Conservation (phyloP, 2,888 invertebrate genomes). For the Apeira syringaria region DNA sequence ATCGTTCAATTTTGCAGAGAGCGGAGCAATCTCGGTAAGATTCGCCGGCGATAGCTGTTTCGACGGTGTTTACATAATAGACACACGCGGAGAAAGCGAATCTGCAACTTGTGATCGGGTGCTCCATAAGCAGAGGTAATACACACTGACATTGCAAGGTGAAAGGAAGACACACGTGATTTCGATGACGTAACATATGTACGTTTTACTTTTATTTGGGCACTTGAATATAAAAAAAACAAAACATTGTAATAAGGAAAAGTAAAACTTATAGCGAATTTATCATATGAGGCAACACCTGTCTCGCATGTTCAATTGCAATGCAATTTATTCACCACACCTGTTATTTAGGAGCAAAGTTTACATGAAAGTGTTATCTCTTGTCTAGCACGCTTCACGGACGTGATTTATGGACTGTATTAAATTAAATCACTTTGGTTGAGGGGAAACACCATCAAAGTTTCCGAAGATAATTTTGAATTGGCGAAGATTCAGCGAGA, state of each 20-base stretch:
- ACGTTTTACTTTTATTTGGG: conserved; percentile 19
- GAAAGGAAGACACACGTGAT: conserved; percentile 29
- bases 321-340: neutral
- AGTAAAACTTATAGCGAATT: too few species aligned
- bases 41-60: conserved; percentile 44
- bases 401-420: conserved; percentile 2
- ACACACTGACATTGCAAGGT: conserved; percentile 38
- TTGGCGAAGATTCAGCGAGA: conserved; percentile 10
- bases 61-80: conserved; percentile 48
- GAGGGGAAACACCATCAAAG: conserved; percentile 4
- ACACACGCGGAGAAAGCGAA: conserved; percentile 48
- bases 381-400: neutral
- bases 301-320: conserved; percentile 14
- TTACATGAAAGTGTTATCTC: neutral
- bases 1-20: conserved; percentile 27
- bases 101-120: conserved; percentile 40
- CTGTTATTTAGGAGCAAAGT: neutral
- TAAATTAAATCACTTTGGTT: conserved; percentile 7
- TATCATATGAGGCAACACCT: conserved; percentile 24
- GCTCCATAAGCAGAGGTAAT: conserved; percentile 43
- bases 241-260: conserved; percentile 1
- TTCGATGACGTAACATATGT: conserved; percentile 14
- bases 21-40: conserved; percentile 37
- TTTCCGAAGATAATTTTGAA: conserved; percentile 12
- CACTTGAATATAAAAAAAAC: neutral